Percentiles rank a stretch among this genome's conserved stretches.
phyloP scores from a whole-genome alignment of 2,888 invertebrate genomes.

The Eulithis prunata region DNA sequence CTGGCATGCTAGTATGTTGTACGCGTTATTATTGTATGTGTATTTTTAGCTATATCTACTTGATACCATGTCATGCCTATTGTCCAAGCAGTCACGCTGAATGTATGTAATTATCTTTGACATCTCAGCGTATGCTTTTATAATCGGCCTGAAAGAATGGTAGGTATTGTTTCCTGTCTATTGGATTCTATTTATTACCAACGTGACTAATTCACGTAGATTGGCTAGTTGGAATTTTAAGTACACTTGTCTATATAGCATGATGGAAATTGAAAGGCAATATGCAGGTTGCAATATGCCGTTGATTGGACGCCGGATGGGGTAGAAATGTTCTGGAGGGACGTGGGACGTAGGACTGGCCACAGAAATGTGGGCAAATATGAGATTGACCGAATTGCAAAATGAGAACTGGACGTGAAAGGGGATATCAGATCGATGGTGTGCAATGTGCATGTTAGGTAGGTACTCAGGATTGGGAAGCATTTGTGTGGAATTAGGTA shows the following conservation, averaged over 20 bases:
- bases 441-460: too few relatives aligned
- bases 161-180: constrained; percentile 28
- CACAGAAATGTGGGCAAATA: too few relatives aligned
- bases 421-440: too few relatives aligned
- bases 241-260: neutral
- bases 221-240: constrained; percentile 15
- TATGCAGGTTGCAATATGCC: too few relatives aligned
- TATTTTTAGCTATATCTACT: constrained; percentile 12
- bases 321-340: too few relatives aligned
- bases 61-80: constrained; percentile 26
- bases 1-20: constrained; percentile 2
- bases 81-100: constrained; percentile 32
- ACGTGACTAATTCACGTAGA: constrained; percentile 27
- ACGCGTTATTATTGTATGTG: neutral
- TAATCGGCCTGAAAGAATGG: constrained; percentile 18
- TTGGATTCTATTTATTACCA: constrained; percentile 20
- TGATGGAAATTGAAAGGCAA: too few relatives aligned
- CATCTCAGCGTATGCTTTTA: constrained; percentile 34
- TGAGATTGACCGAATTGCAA: too few relatives aligned
- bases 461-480: too few relatives aligned
- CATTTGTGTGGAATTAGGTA: too few relatives aligned
- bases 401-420: too few relatives aligned
- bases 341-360: too few relatives aligned
- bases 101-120: constrained; percentile 38
- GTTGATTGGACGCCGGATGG: too few relatives aligned